Evolutionary conservation across 2,888 invertebrate species (phyloP).

Genomic region (Pasiphila rectangulata): DNA sequence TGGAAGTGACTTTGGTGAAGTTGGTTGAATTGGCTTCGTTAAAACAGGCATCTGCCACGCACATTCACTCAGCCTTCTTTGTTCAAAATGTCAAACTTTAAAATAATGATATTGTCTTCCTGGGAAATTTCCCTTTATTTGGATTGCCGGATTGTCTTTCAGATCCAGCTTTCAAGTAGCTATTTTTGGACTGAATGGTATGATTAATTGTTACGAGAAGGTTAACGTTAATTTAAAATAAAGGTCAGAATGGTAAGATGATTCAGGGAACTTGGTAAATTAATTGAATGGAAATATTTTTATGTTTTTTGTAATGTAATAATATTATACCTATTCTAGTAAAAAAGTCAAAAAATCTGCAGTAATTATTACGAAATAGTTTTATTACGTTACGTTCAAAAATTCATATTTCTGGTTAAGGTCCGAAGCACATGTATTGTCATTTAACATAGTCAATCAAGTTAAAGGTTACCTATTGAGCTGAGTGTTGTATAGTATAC

Average conservation of each 20-base stretch:
- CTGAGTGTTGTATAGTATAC: too few relatives aligned
- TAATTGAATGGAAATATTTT: too few relatives aligned
- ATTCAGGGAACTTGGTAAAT: background rate
- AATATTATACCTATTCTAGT: too few relatives aligned
- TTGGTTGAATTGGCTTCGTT: background rate
- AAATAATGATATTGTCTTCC: conserved; percentile 9
- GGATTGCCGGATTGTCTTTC: background rate
- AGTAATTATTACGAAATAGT: too few relatives aligned
- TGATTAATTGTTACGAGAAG: conserved; percentile 10
- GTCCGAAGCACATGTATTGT: too few relatives aligned
- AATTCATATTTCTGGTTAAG: too few relatives aligned
- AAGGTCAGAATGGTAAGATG: too few relatives aligned
- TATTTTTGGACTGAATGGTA: conserved; percentile 6
- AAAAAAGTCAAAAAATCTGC: too few relatives aligned
- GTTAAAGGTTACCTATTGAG: background rate
- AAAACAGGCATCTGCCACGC: background rate
- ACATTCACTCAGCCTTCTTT: background rate
- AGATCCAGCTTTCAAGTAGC: conserved; percentile 6
- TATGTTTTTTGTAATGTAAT: too few relatives aligned
- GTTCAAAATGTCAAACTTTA: conserved; percentile 5
- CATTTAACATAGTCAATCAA: too few relatives aligned
- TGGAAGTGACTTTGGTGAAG: background rate
- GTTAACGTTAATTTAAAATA: background rate
- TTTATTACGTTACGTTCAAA: too few relatives aligned
- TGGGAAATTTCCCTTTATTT: conserved; percentile 1